phyloP scores from a whole-genome alignment of 2,888 invertebrate species.

The Punctoribates punctum region DNA sequence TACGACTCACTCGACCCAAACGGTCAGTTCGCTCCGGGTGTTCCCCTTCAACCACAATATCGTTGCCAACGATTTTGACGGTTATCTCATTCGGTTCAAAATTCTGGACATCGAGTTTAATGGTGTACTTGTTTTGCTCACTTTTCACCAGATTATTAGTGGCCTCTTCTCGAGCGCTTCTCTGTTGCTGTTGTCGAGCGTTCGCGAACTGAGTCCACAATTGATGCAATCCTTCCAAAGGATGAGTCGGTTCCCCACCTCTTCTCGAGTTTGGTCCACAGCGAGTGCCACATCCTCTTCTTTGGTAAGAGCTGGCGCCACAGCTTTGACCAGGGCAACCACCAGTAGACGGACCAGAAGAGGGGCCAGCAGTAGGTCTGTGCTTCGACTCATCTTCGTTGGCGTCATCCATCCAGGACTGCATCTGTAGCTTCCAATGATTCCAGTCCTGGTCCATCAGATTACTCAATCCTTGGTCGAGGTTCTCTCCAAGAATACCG shows the following conservation, averaged over 20 bases:
- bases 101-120: neutral
- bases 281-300: neutral
- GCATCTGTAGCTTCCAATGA: constrained; percentile 17
- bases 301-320: no score
- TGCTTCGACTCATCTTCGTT: neutral
- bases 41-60: neutral
- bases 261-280: neutral
- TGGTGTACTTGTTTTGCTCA: neutral
- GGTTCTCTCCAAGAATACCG: no score
- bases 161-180: neutral
- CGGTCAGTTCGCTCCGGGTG: neutral
- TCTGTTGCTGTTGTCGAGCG: neutral
- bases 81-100: neutral
- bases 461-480: neutral
- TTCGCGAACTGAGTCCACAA: neutral
- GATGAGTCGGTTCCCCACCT: neutral
- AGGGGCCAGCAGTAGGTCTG: neutral
- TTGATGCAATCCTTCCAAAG: neutral
- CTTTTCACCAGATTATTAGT: neutral
- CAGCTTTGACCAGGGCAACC: neutral
- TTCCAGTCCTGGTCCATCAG: constrained; percentile 22
- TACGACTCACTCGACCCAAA: neutral
- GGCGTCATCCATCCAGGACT: neutral
- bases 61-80: neutral
- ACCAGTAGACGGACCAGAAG: neutral